Percentiles rank a stretch among this genome's conserved stretches.
These are phyloP conservation scores for Oreochromis grahami DNA, from an alignment of 2,797 vertebrate genomes.

Conservation along the genomic window DNA sequence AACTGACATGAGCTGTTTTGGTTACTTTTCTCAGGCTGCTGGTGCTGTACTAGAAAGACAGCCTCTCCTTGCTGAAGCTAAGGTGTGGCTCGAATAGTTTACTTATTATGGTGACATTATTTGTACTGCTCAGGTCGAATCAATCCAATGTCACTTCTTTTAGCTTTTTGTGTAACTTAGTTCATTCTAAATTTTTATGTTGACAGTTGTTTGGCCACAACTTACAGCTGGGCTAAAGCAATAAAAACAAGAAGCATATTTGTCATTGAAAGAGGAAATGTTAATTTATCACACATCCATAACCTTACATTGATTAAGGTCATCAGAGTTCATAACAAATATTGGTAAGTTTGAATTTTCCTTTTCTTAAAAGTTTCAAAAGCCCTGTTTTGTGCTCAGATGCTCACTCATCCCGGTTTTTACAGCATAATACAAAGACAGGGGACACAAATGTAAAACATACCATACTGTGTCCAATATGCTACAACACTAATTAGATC, in stretches of 20 bases:
- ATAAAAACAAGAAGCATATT: background rate
- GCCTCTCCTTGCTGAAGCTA: background rate
- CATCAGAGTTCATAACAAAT: background rate
- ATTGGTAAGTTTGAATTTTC: background rate
- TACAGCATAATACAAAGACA: background rate
- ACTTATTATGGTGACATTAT: accelerated
- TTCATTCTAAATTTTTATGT: background rate
- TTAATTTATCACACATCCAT: background rate
- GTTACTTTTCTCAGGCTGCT: background rate
- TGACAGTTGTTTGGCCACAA: background rate
- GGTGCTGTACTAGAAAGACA: background rate
- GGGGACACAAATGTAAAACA: background rate
- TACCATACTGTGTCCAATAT: background rate
- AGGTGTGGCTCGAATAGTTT: background rate
- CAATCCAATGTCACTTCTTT: background rate
- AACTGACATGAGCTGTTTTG: background rate
- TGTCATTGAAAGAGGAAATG: background rate
- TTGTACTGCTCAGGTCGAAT: background rate
- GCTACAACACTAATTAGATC: background rate
- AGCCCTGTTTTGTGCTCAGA: background rate
- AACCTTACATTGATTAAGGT: background rate
- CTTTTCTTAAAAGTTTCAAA: background rate
- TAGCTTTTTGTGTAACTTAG: background rate
- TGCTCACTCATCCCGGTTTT: background rate
- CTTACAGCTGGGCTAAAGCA: accelerated